Evolutionary conservation across 2,797 vertebrate genomes (phyloP).

Genomic region (Momotus momota): DNA sequence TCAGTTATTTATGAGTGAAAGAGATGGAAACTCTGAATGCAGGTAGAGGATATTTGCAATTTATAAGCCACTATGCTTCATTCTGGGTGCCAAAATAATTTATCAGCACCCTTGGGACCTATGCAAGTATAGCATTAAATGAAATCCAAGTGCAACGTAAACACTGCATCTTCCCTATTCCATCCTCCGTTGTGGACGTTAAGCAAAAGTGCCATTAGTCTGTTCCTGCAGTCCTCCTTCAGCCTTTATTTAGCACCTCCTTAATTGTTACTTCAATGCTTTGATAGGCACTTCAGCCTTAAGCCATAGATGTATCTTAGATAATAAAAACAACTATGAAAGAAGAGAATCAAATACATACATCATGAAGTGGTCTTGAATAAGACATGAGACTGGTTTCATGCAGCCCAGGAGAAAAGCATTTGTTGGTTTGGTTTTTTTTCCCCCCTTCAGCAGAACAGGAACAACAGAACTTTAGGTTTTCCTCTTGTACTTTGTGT

Average conservation of each 20-base stretch:
- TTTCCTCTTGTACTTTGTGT: neutral
- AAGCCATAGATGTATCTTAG: neutral
- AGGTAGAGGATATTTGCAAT: neutral
- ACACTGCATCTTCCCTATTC: neutral
- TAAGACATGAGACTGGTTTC: neutral
- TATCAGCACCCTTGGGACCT: neutral
- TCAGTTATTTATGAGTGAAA: neutral
- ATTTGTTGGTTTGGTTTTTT: neutral
- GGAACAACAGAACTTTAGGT: neutral
- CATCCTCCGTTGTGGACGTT: neutral
- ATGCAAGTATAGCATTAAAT: neutral
- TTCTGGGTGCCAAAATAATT: neutral
- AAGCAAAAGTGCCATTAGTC: neutral
- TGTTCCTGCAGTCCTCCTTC: neutral
- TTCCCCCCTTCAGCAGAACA: neutral
- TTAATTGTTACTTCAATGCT: neutral
- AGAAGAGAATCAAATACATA: neutral
- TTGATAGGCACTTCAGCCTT: neutral
- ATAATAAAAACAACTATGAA: neutral
- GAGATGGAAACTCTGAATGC: constrained; percentile 8
- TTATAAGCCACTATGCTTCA: neutral
- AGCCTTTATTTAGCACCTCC: neutral
- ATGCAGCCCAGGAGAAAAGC: neutral
- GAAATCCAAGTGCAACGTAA: neutral
- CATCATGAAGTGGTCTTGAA: neutral